Evolutionary conservation across 1,140 invertebrate genomes (phyloP), one percentile per base, ranked within the genome.

Genomic region (Reticulitermes speratus): DNA sequence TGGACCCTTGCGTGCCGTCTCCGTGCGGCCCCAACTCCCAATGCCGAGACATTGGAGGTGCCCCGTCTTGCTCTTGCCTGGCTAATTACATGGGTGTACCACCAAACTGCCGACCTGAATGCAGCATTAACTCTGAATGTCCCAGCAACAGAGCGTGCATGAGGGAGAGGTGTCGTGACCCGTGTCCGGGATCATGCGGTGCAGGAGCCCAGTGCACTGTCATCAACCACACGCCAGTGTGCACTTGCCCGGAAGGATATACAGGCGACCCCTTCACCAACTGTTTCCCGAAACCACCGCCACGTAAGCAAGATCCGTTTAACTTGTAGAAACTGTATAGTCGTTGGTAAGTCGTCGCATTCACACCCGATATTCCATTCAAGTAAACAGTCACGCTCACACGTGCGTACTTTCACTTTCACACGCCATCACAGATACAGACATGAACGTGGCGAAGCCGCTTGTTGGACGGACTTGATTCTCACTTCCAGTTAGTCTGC

Each of bases 21-120:
- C 96, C 95, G 32, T 96, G 96, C 90, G 96, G 96, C 11, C 92
- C 93, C 32, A 92, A 95, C 89, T 93, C 94, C 11, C 91, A 95
- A 88, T 97, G 96, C 89, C 92, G 93, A 87, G 90, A 94, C 86
- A 90, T 93, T 82, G 93, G 94, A 84, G 93, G 93, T 86, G 91
- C 93, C 85, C 93, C 95, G 0, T 94, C 94, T 0, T 96, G 96
- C 88, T 93, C 94, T 44, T 96, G 96, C 88, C 90, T 93, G 87
- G 87, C 92, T 23, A 94, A 91, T 65, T 96, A 95, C 88, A 91
- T 94, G n/a, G 95, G 95, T 84, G 93, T 91, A 87, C 94, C 95
- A 87, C 95, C 95, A 45, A 95, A 94, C 88, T 96, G 95, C 88
- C 92, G 94, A 88, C 95, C 95, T 52, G 95, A 96, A 90, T 96